phyloP scores from a whole-genome alignment of 2,888 invertebrate species.

The Beris morrisii region DNA sequence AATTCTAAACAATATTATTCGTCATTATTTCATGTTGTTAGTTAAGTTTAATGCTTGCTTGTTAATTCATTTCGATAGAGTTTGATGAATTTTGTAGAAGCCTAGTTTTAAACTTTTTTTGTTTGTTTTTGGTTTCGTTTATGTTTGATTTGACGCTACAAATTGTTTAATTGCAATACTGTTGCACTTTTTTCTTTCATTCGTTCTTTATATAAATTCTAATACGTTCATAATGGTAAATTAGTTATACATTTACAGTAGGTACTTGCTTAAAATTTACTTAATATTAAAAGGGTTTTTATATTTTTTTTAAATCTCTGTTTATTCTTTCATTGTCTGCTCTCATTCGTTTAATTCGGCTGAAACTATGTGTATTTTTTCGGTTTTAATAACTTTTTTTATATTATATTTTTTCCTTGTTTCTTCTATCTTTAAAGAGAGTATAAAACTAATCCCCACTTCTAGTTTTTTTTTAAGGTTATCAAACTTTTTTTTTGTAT shows the following conservation, averaged over 20 bases:
- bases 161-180: neutral
- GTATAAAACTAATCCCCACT: slow-evolving; percentile 40
- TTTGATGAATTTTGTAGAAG: slow-evolving; percentile 18
- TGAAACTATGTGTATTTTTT: slow-evolving; percentile 12
- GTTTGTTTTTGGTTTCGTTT: slow-evolving; percentile 37
- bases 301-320: neutral
- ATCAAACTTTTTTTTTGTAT: slow-evolving; percentile 14
- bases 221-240: slow-evolving; percentile 25
- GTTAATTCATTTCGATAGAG: slow-evolving; percentile 9
- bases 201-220: slow-evolving; percentile 24
- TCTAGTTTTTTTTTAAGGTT: slow-evolving; percentile 29
- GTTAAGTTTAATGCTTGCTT: slow-evolving; percentile 26
- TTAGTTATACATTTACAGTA: slow-evolving; percentile 37
- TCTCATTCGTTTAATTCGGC: slow-evolving; percentile 7
- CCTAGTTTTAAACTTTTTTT: slow-evolving; percentile 39
- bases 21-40: slow-evolving; percentile 27
- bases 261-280: slow-evolving; percentile 39
- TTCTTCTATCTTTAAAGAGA: slow-evolving; percentile 40
- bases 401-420: slow-evolving; percentile 27
- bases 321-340: neutral
- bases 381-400: slow-evolving; percentile 42
- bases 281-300: slow-evolving; percentile 28
- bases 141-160: slow-evolving; percentile 43
- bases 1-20: slow-evolving; percentile 28
- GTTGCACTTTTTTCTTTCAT: neutral